These are phyloP conservation scores for Chrysogorgia sp. DNA, from an alignment of 92 coral and sea anemone species.

Conservation along the genomic window DNA sequence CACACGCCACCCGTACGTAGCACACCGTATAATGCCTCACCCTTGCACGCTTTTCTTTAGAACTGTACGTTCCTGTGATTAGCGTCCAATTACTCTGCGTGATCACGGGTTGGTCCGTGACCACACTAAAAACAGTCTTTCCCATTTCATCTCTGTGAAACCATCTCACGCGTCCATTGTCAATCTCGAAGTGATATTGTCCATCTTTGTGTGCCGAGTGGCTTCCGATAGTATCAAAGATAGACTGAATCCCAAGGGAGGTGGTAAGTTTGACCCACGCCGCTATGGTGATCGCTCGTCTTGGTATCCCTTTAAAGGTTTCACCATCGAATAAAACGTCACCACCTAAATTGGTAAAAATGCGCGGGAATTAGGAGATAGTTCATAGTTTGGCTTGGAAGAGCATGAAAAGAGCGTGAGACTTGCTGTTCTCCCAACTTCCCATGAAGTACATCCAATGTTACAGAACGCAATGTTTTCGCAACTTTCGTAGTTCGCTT, in stretches of 20 bases:
- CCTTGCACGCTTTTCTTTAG: constrained; percentile 74
- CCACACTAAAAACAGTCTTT: constrained; percentile 81
- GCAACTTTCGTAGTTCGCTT: too few species aligned
- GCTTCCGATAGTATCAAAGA: constrained; percentile 88
- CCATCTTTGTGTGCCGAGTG: constrained; percentile 81
- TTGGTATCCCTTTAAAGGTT: constrained; percentile 75
- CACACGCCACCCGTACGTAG: too few species aligned
- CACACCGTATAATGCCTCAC: constrained; percentile 59
- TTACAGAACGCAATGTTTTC: too few species aligned
- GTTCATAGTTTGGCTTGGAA: too few species aligned
- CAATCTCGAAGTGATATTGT: constrained; percentile 91
- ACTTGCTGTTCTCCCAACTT: too few species aligned
- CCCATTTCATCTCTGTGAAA: constrained; percentile 86
- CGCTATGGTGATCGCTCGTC: constrained; percentile 85
- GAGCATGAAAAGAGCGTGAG: too few species aligned
- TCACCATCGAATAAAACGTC: constrained; percentile 88
- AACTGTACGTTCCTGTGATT: constrained; percentile 84
- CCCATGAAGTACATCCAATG: too few species aligned
- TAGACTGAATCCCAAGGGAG: constrained; percentile 88
- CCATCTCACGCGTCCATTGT: constrained; percentile 95
- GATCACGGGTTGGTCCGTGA: constrained; percentile 63
- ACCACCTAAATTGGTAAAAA: constrained; percentile 71
- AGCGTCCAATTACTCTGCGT: constrained; percentile 80
- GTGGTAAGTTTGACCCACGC: constrained; percentile 92
- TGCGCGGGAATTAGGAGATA: too few species aligned